Base-by-base conservation (phyloP, 2,797 vertebrate genomes). In the Thalassophryne amazonica region DNA sequence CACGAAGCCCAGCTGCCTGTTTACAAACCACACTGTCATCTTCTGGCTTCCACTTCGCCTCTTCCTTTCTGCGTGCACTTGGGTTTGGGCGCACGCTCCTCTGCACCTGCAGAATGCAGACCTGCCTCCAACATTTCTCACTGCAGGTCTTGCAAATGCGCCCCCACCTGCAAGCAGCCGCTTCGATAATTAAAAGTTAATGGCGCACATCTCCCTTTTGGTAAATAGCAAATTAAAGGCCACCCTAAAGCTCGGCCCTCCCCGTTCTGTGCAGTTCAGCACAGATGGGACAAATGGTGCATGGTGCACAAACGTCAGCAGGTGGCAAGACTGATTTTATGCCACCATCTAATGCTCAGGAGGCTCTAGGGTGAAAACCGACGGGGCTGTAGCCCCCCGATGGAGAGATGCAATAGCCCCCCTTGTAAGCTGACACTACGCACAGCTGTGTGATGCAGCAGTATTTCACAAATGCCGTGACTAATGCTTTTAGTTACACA, bases 11-110 rank as follows among this genome's bases (percentile, higher is more conserved):
- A 86, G 85, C 83, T 85, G 85, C 83, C 81, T 86, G 87, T 89
- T 87, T 88, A 86, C 87, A 89, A 87, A 87, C 78, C 80, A 80
- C 80, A 81, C 83, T 86, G 81, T 86, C 87, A 86, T 85, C 77
- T 78, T 76, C 62, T 76, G 67, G 59, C 76, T 80, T 77, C 61
- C 77, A 75, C 68, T 84, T 80, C 78, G 57, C 68, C 64, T 76
- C 49, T 48, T 46, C 78, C 58, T 76, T 76, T 55, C 52, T 78
- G 63, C 64, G 60, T 73, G 72, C 77, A 60, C 59, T 63, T 67
- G 53, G 80, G 65, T 83, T 80, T 76, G 63, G 57, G 64, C 66
- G 65, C 70, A 59, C 53, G 63, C 53, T 57, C 40, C 37, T 39
- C 35, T 7, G 15, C 42, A 63, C 47, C 39, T 45, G 60, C 62